These are phyloP conservation scores for Aphelinus certus DNA, from an alignment of 1,140 invertebrate species.

Conservation along the genomic window DNA sequence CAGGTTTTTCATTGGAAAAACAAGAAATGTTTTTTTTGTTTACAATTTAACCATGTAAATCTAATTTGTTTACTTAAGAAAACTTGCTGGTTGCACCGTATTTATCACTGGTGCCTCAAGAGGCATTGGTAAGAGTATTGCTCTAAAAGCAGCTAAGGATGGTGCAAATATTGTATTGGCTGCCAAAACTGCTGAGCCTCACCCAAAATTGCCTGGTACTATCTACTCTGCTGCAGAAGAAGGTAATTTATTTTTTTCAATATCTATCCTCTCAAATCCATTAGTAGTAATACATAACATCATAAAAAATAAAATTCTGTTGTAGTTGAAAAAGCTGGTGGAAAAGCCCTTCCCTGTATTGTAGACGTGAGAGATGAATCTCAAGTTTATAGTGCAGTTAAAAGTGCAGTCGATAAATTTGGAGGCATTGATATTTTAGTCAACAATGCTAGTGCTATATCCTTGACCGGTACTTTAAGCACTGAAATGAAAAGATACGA, in stretches of 20 bases:
- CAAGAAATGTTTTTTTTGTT: too few species aligned
- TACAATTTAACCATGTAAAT: neutral
- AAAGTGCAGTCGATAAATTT: conserved; percentile 89
- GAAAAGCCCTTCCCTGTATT: conserved; percentile 89
- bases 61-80: conserved; percentile 67
- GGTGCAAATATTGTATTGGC: conserved; percentile 95
- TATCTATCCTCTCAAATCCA: too few species aligned
- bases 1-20: neutral
- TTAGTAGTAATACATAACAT: neutral
- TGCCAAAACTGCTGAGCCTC: conserved; percentile 94
- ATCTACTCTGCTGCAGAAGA: conserved; percentile 97
- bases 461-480: conserved; percentile 82
- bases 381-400: conserved; percentile 85
- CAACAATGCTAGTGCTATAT: conserved; percentile 98
- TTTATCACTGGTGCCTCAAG: conserved; percentile 97
- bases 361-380: conserved; percentile 93
- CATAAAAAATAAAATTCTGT: conserved; percentile 34
- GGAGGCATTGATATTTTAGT: conserved; percentile 95
- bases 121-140: conserved; percentile 97
- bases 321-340: conserved; percentile 90
- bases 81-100: conserved; percentile 89
- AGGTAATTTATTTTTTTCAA: conserved; percentile 68
- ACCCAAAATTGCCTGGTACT: conserved; percentile 98
- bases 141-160: conserved; percentile 92
- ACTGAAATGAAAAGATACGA: conserved; percentile 97